A percentile compares a stretch with the other conserved stretches of the same genome.
Evolutionary conservation across 1,140 invertebrate genomes (phyloP).

Genomic region (Philopotamus ludificatus): DNA sequence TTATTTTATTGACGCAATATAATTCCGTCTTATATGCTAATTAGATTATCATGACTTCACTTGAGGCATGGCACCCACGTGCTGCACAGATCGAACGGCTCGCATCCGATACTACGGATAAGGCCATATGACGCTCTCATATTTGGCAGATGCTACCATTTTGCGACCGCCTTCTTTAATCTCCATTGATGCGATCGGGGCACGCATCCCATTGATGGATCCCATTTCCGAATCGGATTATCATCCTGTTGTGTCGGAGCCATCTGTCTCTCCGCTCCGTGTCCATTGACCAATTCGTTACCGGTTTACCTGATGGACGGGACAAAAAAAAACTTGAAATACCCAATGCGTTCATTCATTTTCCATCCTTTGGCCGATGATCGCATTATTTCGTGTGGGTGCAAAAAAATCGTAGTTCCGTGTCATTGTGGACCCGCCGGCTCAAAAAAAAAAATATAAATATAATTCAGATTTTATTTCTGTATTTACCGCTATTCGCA

Average conservation of each 20-base stretch:
- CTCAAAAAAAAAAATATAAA: no score
- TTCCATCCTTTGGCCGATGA: not conserved
- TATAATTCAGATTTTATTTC: no score
- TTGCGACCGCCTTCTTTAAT: not conserved
- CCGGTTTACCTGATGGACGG: conserved; percentile 1
- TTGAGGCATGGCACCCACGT: no score
- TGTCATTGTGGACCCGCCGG: no score
- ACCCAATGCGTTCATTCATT: not conserved
- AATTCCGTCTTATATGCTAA: not conserved
- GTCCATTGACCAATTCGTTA: conserved; percentile 18
- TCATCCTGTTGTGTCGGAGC: not conserved
- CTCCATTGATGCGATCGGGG: not conserved
- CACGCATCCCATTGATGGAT: not conserved
- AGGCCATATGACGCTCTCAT: not conserved
- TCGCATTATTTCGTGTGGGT: not conserved
- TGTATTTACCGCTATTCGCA: no score
- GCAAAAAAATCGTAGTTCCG: not conserved
- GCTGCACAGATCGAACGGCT: not conserved
- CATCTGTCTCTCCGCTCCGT: conserved; percentile 8
- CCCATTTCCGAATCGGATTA: conserved; percentile 24
- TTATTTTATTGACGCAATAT: not conserved
- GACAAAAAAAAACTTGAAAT: not conserved
- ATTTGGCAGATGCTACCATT: not conserved
- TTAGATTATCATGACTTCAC: not conserved
- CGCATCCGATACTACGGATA: not conserved